Evolutionary conservation across 2,888 invertebrate genomes (phyloP).

Genomic region (Diaphora mendica): DNA sequence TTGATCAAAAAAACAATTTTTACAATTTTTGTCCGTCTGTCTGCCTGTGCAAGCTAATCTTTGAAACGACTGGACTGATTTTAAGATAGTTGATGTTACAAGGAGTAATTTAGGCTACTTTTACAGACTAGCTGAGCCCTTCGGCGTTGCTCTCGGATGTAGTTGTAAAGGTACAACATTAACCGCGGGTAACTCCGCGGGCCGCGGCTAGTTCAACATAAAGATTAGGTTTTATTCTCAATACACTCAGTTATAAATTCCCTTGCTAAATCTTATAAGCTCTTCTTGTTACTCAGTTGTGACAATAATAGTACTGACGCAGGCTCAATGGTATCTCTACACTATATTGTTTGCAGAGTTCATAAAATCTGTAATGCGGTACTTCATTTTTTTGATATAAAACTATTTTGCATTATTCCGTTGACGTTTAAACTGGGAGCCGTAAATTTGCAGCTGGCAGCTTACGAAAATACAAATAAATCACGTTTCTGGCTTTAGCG

Average conservation of each 20-base stretch:
- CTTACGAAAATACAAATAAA: neutral
- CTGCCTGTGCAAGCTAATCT: no score
- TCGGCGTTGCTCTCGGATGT: no score
- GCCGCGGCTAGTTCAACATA: neutral
- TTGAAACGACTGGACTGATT: no score
- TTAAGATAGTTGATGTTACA: no score
- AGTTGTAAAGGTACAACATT: no score
- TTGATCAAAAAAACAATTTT: no score
- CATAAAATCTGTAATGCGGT: conserved; percentile 7
- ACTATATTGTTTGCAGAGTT: conserved; percentile 27
- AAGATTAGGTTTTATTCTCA: neutral
- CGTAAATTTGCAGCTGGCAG: conserved; percentile 5
- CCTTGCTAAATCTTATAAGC: neutral
- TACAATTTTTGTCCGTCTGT: no score
- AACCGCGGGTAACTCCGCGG: no score
- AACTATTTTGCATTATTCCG: conserved; percentile 11
- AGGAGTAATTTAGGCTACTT: no score
- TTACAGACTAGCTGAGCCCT: no score
- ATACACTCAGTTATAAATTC: neutral
- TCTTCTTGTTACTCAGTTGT: conserved; percentile 21
- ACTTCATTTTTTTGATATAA: conserved; percentile 6
- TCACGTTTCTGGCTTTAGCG: neutral
- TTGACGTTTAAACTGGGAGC: neutral
- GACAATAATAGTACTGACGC: conserved; percentile 41
- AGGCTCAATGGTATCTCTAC: conserved; percentile 29